A percentile compares a stretch with the other conserved stretches of the same genome.
Evolutionary conservation across 2,113 vertebrate genomes (phyloP).

Genomic region (Hoplias malabaricus): DNA sequence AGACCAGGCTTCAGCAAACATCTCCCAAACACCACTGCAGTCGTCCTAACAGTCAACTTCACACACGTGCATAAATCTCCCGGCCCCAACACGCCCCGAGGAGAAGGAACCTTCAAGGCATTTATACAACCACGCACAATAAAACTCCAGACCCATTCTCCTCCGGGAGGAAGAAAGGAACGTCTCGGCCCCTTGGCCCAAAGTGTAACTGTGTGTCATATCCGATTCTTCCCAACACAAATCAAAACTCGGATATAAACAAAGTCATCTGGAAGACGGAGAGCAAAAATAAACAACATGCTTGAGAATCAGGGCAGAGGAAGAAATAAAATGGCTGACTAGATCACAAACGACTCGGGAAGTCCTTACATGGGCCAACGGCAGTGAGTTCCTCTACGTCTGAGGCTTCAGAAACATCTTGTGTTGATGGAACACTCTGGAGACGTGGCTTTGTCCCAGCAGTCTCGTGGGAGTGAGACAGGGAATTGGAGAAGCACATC

Average conservation of each 20-base stretch:
- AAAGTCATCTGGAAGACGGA: conserved; percentile 25
- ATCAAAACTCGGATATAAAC: conserved; percentile 25
- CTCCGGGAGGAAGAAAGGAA: conserved; percentile 26
- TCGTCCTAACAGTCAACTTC: background rate
- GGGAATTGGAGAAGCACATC: conserved; percentile 14
- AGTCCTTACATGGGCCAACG: conserved; percentile 26
- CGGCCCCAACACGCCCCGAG: background rate
- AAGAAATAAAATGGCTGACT: background rate
- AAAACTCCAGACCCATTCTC: conserved; percentile 11
- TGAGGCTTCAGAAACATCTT: background rate
- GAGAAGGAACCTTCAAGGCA: conserved; percentile 11
- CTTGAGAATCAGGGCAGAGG: conserved; percentile 9
- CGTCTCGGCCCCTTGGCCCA: background rate
- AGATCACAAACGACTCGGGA: background rate
- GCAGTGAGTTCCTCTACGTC: background rate
- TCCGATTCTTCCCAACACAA: conserved; percentile 30
- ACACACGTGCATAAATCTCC: background rate
- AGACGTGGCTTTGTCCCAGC: background rate
- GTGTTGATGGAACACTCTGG: background rate
- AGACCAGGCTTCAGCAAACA: background rate
- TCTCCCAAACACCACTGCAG: background rate
- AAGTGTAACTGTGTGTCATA: conserved; percentile 16
- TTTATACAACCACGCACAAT: background rate
- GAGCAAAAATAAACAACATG: conserved; percentile 16
- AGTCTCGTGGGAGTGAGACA: background rate